Conservation (phyloP, 2,888 invertebrate genomes). For the Coenonympha glycerion region DNA sequence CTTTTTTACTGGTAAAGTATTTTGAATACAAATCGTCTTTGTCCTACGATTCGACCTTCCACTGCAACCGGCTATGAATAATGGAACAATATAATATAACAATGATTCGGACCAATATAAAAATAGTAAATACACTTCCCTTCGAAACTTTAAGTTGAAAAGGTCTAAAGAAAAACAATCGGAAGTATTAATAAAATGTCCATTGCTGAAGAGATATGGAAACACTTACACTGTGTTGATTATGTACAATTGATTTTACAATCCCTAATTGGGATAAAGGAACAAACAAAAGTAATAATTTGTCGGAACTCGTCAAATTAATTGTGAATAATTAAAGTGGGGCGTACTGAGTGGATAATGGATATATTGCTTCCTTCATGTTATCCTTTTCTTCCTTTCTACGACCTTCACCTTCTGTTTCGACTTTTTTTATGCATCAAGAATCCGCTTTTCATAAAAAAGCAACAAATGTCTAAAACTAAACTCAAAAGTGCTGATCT, state of each 20-base stretch:
- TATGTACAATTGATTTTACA: neutral
- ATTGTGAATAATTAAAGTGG: neutral
- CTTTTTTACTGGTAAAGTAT: conserved; percentile 19
- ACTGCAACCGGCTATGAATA: conserved; percentile 32
- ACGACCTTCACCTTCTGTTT: neutral
- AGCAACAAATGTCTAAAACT: too few species aligned
- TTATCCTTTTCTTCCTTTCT: neutral
- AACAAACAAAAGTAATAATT: neutral
- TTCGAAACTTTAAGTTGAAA: too few species aligned
- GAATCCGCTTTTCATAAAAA: too few species aligned
- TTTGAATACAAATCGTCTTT: conserved; percentile 35
- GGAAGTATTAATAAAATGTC: too few species aligned
- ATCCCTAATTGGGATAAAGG: neutral
- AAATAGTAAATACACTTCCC: conserved; percentile 21
- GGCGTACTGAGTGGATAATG: too few species aligned
- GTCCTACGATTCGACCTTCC: conserved; percentile 32
- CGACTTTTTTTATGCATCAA: too few species aligned
- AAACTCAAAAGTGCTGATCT: too few species aligned
- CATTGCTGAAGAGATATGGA: too few species aligned
- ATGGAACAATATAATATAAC: conserved; percentile 28
- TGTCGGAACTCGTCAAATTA: neutral
- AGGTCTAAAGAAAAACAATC: too few species aligned
- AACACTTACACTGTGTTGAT: neutral
- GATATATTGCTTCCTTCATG: neutral
- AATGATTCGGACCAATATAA: conserved; percentile 28